These are phyloP conservation scores for Anoplophora glabripennis DNA, from an alignment of 1,140 invertebrate genomes.

Conservation along the genomic window DNA sequence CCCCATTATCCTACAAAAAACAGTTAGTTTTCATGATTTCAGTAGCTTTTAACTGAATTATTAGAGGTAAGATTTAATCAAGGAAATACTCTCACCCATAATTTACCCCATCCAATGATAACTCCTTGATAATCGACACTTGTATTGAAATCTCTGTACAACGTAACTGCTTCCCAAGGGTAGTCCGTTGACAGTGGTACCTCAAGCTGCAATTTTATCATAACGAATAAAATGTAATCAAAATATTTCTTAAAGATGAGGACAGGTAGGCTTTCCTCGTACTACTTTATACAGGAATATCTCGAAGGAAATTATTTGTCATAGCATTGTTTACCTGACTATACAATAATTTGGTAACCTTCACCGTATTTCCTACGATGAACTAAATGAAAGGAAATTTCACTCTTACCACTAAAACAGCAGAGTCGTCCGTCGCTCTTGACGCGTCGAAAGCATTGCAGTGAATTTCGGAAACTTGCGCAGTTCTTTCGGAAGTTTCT, in stretches of 20 bases:
- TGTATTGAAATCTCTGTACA: slow-evolving; percentile 21
- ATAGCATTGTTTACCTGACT: too few species aligned
- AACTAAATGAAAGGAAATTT: too few species aligned
- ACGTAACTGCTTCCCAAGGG: slow-evolving; percentile 19
- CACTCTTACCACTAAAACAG: slow-evolving; percentile 25
- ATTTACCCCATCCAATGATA: slow-evolving; percentile 28
- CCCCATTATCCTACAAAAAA: slow-evolving; percentile 21
- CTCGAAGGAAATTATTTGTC: too few species aligned
- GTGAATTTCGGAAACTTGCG: slow-evolving; percentile 22
- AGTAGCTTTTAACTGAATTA: too few species aligned
- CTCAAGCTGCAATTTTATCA: slow-evolving; percentile 13
- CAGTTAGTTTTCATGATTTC: too few species aligned
- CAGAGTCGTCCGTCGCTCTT: slow-evolving; percentile 21
- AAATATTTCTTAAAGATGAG: neutral
- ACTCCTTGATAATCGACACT: slow-evolving; percentile 12
- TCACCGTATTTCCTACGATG: too few species aligned
- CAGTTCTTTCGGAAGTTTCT: slow-evolving; percentile 11
- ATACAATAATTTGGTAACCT: too few species aligned
- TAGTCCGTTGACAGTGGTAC: slow-evolving; percentile 11
- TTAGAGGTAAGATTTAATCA: too few species aligned
- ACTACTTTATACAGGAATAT: too few species aligned
- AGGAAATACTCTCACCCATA: slow-evolving; percentile 13
- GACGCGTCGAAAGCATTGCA: slow-evolving; percentile 20
- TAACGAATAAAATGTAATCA: neutral
- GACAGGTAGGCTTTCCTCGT: too few species aligned